phyloP scores from a whole-genome alignment of 2,797 vertebrate genomes.

The Vultur gryphus region DNA sequence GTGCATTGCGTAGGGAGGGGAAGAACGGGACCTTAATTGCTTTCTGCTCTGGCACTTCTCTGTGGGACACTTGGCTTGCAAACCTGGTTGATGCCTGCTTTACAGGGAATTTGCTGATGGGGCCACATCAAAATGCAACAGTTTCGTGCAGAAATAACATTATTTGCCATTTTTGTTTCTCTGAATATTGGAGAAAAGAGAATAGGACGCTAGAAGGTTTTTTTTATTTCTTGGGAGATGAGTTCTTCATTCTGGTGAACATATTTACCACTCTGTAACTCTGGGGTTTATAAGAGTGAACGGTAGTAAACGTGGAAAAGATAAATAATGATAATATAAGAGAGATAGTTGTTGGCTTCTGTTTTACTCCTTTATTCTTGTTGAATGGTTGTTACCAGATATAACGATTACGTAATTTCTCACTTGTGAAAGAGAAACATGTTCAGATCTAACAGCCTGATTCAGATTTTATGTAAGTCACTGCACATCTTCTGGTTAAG shows the following conservation, averaged over 20 bases:
- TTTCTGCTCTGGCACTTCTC: constrained; percentile 23
- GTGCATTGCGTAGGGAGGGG: constrained; percentile 13
- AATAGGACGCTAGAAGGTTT: background rate
- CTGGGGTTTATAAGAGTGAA: background rate
- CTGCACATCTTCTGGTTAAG: background rate
- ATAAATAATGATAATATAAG: background rate
- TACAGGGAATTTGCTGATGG: background rate
- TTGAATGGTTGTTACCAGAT: background rate
- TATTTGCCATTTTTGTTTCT: background rate
- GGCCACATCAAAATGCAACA: background rate
- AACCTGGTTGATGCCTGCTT: background rate
- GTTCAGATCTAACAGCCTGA: background rate
- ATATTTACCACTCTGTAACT: background rate
- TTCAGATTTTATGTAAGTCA: background rate
- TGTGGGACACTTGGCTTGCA: background rate
- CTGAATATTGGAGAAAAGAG: background rate
- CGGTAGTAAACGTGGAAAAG: background rate
- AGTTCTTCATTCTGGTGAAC: background rate
- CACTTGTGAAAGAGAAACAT: background rate
- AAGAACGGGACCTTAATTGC: constrained; percentile 15
- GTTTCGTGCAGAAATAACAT: background rate
- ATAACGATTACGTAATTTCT: background rate
- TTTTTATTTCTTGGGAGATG: background rate
- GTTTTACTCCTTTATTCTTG: background rate
- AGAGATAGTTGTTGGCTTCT: background rate